These are phyloP conservation scores for Oreochromis niloticus DNA, from an alignment of 2,113 vertebrate species.

Conservation along the genomic window DNA sequence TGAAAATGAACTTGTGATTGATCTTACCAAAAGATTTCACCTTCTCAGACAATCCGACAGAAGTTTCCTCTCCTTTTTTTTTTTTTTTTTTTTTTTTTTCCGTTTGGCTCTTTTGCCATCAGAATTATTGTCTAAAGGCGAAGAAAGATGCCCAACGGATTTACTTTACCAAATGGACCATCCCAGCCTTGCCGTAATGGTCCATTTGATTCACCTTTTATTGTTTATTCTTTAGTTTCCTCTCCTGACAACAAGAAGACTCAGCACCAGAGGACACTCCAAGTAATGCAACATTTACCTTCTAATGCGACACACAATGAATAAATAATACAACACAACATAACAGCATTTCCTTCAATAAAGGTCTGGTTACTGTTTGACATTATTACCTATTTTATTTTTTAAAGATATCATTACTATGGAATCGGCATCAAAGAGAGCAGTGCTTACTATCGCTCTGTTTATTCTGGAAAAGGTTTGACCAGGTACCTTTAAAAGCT, in stretches of 20 bases:
- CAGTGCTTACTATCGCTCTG: conserved; percentile 97
- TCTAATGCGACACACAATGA: not conserved
- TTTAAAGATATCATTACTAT: conserved; percentile 94
- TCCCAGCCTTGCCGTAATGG: no score
- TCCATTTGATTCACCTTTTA: no score
- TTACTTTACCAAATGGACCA: no score
- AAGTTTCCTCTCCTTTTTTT: conserved; percentile 88
- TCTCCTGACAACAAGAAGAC: conserved; percentile 89
- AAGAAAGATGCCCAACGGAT: no score
- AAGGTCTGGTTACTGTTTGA: not conserved
- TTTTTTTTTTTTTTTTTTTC: no score
- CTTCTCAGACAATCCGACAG: conserved; percentile 81
- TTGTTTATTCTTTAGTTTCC: conserved; percentile 76
- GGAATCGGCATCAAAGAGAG: conserved; percentile 99
- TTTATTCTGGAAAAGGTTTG: conserved; percentile 96
- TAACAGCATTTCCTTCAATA: not conserved
- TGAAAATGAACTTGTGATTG: not conserved
- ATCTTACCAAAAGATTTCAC: not conserved
- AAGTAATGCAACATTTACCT: conserved; percentile 75
- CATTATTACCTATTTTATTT: not conserved
- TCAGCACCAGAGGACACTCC: conserved; percentile 96
- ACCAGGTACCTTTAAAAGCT: conserved; percentile 79
- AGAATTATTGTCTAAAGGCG: no score
- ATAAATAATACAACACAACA: not conserved
- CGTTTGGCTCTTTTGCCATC: no score